Evolutionary conservation across 1,140 invertebrate species (phyloP), one percentile per base, ranked within the genome.

Genomic region (Drosophila virilis): DNA sequence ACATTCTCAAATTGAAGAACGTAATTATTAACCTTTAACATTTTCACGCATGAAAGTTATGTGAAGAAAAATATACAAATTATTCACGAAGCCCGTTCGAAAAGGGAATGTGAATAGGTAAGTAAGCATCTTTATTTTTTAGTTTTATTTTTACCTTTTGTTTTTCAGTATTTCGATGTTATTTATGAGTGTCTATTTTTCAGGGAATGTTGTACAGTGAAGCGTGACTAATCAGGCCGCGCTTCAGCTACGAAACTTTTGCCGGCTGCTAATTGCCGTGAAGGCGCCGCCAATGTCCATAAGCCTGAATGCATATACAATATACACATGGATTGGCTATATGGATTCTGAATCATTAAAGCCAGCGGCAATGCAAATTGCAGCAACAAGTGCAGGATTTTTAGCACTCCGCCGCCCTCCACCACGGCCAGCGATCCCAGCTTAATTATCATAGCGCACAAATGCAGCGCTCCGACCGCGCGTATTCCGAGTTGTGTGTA

Each of bases 21-120:
- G 70, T 88, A 83, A 89, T 89, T 88, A 89, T 88, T 89, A 83
- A 88, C 83, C 83, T 88, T 88, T 88, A 89, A 70, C 83, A 88
- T 88, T 88, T 88, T 88, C 83, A 88, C 83, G 84, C 83, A 77
- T 83, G 79, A 68, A 58, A 58, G 40, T 80, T 68, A 69, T 88
- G 83, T 70, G 83, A 59, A 69, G 65, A 62, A 60, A 65, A 55
- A 70, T 64, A 55, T 9, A 45, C 9, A 51, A 71, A 72, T 45
- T 59, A 64, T 55, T 43, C 67, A 57, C n/a, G 46, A 65, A 64
- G 45, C 73, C 45, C 43, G 64, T 65, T 54, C 22, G 58, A 32
- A 32, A 69, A 61, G 59, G 64, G 57, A 51, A 62, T 69, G 38
- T 13, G 35, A 22, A 64, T 64, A 12, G 37, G 33, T 40, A 51